A percentile compares a stretch with the other conserved stretches of the same genome.
phyloP scores from a whole-genome alignment of 2,797 vertebrate species.

The Vireo griseus region DNA sequence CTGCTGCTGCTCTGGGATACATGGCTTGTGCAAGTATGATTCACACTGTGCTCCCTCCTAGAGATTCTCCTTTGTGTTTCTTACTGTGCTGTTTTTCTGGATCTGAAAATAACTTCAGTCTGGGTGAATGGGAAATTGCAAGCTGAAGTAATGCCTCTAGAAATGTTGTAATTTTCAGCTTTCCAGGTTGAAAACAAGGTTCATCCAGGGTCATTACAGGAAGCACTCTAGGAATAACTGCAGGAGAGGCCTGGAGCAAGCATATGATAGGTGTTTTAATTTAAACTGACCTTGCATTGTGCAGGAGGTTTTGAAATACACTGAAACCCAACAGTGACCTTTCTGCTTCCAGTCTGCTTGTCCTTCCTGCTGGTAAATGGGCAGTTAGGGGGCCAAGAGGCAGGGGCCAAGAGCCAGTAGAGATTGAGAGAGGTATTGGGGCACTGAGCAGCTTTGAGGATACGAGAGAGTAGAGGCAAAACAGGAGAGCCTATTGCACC shows the following conservation, averaged over 20 bases:
- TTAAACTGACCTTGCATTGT: not conserved
- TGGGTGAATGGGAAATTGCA: not conserved
- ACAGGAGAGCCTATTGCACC: not conserved
- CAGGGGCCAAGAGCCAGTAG: not conserved
- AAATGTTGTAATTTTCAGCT: not conserved
- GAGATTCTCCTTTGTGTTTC: not conserved
- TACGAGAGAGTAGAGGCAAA: accelerated
- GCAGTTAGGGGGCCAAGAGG: not conserved
- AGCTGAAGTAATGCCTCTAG: not conserved
- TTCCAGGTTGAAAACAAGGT: not conserved
- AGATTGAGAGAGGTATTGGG: accelerated
- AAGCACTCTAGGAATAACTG: not conserved
- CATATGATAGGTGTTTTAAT: not conserved
- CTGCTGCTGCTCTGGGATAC: accelerated
- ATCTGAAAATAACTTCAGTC: not conserved
- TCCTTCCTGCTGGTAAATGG: not conserved
- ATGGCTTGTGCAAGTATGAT: not conserved
- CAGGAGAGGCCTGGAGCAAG: not conserved
- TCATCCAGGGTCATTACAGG: not conserved
- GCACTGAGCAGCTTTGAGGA: not conserved
- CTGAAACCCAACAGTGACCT: not conserved
- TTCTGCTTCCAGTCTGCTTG: not conserved
- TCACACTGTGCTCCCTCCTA: not conserved
- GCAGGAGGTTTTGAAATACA: not conserved
- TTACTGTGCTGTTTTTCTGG: not conserved